phyloP scores from a whole-genome alignment of 2,888 invertebrate species.

The Heterodera filipjevi region DNA sequence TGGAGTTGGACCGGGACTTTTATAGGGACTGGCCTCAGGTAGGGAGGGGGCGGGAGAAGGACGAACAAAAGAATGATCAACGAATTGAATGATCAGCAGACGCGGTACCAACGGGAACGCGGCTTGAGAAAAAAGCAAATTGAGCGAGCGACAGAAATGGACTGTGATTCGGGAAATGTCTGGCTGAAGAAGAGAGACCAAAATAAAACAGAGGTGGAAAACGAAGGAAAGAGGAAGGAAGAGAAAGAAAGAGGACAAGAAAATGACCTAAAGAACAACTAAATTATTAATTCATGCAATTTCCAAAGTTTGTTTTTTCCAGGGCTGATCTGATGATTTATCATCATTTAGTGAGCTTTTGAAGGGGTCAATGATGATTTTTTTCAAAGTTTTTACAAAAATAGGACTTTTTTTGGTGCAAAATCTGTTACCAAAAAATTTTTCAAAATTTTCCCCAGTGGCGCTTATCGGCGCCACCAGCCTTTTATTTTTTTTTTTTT shows the following conservation, averaged over 20 bases:
- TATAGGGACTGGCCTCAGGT: background rate
- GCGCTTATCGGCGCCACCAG: too few relatives aligned
- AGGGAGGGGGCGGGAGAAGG: background rate
- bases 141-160: background rate
- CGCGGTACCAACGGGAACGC: background rate
- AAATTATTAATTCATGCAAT: too few relatives aligned
- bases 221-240: background rate
- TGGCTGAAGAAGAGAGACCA: background rate
- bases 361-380: too few relatives aligned
- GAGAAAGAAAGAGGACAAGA: background rate
- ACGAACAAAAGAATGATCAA: background rate
- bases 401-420: too few relatives aligned
- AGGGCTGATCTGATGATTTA: too few relatives aligned
- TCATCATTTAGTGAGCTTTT: too few relatives aligned
- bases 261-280: background rate
- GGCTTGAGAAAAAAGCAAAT: background rate
- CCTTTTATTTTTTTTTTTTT: too few relatives aligned
- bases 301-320: too few relatives aligned
- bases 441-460: too few relatives aligned
- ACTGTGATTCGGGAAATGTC: background rate
- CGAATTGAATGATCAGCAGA: background rate
- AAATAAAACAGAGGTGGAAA: too few relatives aligned
- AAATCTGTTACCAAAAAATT: too few relatives aligned
- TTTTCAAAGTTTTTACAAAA: too few relatives aligned
- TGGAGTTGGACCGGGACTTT: background rate